These are phyloP conservation scores for Gadopsis marmoratus DNA, from an alignment of 2,797 vertebrate species.

Conservation along the genomic window DNA sequence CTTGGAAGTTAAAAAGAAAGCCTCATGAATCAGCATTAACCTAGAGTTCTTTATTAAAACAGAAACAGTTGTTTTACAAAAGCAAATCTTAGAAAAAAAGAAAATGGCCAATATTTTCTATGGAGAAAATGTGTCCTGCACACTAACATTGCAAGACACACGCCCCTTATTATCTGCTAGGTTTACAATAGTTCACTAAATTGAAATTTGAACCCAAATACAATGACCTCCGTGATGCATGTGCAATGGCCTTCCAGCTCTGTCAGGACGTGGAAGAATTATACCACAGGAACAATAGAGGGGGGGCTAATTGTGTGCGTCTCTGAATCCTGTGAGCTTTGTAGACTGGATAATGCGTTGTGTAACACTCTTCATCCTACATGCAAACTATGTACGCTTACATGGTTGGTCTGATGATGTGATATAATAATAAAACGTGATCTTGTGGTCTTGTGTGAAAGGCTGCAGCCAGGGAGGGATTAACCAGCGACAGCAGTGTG, in stretches of 20 bases:
- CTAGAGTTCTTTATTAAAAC: no score
- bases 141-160: background rate
- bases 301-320: background rate
- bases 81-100: no score
- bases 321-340: background rate
- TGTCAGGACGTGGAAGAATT: background rate
- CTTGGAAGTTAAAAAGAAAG: background rate
- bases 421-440: background rate
- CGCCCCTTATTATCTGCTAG: background rate
- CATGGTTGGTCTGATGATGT: background rate
- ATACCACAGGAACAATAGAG: background rate
- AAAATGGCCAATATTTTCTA: background rate
- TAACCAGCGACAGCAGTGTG: background rate
- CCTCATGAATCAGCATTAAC: background rate
- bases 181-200: background rate
- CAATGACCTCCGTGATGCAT: background rate
- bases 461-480: background rate
- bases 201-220: conserved; percentile 2
- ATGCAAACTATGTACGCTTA: background rate
- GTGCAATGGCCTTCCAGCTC: background rate
- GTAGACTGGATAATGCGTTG: background rate
- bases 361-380: background rate
- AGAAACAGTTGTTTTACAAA: no score
- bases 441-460: conserved; percentile 16
- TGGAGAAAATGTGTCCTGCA: background rate